phyloP scores from a whole-genome alignment of 2,888 invertebrate species.

The Pteria penguin region DNA sequence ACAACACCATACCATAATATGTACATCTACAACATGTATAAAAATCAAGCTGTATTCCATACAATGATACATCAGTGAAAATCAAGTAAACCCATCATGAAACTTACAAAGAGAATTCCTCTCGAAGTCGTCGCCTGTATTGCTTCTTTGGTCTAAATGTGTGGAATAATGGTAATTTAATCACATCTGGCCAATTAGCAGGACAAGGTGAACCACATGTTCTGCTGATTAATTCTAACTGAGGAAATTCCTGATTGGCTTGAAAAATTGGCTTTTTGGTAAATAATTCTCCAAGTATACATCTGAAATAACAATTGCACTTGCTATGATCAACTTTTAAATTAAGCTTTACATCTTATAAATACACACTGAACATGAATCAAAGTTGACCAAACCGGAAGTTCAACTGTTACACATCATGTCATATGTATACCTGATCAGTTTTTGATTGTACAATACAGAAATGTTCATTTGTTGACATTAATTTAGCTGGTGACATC shows the following conservation, averaged over 20 bases:
- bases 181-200: constrained; percentile 97
- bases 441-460: too few relatives aligned
- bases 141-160: constrained; percentile 94
- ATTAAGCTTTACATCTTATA: too few relatives aligned
- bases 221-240: constrained; percentile 95
- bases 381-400: too few relatives aligned
- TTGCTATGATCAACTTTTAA: too few relatives aligned
- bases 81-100: not conserved
- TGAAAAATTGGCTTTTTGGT: constrained; percentile 96
- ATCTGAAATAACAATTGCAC: constrained; percentile 84
- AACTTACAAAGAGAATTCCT: constrained; percentile 91
- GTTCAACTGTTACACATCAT: too few relatives aligned
- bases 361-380: too few relatives aligned
- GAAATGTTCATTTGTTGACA: too few relatives aligned
- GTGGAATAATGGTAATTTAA: constrained; percentile 94
- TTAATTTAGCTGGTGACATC: not conserved
- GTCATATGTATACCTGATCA: too few relatives aligned
- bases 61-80: too few relatives aligned
- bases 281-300: constrained; percentile 98
- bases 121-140: constrained; percentile 92
- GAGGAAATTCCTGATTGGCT: constrained; percentile 95
- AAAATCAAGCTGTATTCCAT: too few relatives aligned
- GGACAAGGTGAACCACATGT: constrained; percentile 97
- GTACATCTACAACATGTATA: too few relatives aligned
- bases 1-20: too few relatives aligned